Conservation (phyloP, 2,888 invertebrate species). For the Drosophila setosimentum region DNA sequence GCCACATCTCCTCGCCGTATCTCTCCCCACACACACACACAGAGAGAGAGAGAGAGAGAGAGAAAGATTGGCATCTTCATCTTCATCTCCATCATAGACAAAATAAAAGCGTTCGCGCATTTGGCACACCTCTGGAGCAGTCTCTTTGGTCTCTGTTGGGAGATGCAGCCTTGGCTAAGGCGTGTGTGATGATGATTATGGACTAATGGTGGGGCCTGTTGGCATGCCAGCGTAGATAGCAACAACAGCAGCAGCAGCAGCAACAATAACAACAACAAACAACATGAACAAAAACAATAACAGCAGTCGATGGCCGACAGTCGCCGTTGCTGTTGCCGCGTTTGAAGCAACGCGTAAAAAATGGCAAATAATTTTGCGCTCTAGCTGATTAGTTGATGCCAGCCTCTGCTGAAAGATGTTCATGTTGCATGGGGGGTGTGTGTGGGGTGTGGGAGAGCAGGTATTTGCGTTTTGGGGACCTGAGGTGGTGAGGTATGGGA, state of each 20-base stretch:
- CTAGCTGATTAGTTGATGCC: slow-evolving; percentile 78
- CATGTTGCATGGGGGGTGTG: neutral
- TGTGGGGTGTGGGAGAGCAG: neutral
- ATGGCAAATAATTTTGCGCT: slow-evolving; percentile 80
- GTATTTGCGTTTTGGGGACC: neutral
- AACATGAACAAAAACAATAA: slow-evolving; percentile 40
- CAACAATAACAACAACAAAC: neutral
- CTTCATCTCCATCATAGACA: slow-evolving; percentile 52
- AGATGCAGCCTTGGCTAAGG: slow-evolving; percentile 68
- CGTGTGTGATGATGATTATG: slow-evolving; percentile 80
- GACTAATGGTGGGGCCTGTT: slow-evolving; percentile 79
- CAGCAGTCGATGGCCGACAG: slow-evolving; percentile 40
- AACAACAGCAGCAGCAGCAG: slow-evolving; percentile 31
- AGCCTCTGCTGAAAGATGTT: slow-evolving; percentile 9
- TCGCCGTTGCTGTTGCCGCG: slow-evolving; percentile 60
- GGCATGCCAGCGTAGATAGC: slow-evolving; percentile 69
- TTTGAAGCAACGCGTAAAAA: slow-evolving; percentile 79
- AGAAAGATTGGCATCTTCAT: slow-evolving; percentile 7
- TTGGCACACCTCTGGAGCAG: slow-evolving; percentile 56
- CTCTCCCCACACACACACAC: neutral
- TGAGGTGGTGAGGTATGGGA: slow-evolving; percentile 8
- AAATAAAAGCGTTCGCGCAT: slow-evolving; percentile 57
- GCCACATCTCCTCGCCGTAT: slow-evolving; percentile 28
- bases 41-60: slow-evolving; percentile 1
- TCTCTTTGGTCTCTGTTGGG: slow-evolving; percentile 20